These are phyloP conservation scores for Oreocharis arfaki DNA, from an alignment of 2,113 vertebrate species.

Conservation along the genomic window DNA sequence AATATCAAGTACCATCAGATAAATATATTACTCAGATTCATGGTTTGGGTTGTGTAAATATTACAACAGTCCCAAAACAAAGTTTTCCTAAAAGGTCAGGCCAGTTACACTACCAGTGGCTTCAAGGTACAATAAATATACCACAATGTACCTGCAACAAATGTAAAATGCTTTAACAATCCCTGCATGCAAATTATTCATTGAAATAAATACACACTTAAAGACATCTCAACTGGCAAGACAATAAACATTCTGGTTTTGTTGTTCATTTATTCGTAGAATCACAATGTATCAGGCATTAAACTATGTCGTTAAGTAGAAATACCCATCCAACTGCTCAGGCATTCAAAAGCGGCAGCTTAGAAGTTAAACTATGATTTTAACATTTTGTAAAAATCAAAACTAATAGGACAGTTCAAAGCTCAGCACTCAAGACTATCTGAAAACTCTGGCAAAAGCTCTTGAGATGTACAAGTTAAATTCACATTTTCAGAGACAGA, in stretches of 20 bases:
- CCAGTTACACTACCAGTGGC: background rate
- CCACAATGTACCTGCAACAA: background rate
- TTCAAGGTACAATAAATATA: background rate
- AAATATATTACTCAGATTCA: background rate
- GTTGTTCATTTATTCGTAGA: background rate
- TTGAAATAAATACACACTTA: background rate
- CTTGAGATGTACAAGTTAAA: background rate
- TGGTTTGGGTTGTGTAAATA: background rate
- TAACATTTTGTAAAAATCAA: background rate
- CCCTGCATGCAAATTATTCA: background rate
- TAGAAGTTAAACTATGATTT: background rate
- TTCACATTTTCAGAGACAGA: background rate
- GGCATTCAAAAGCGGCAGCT: background rate
- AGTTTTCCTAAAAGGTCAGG: background rate
- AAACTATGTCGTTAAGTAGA: background rate
- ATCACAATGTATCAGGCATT: background rate
- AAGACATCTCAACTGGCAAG: background rate
- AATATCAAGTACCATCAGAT: background rate
- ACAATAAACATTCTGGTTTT: background rate
- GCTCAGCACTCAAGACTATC: background rate
- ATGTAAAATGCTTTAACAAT: background rate
- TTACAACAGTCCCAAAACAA: background rate
- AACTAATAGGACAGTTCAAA: background rate
- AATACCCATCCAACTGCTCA: background rate
- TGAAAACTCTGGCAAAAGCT: background rate